These are phyloP conservation scores for Platycercus adscitus DNA, from an alignment of 2,113 vertebrate species.

Conservation along the genomic window DNA sequence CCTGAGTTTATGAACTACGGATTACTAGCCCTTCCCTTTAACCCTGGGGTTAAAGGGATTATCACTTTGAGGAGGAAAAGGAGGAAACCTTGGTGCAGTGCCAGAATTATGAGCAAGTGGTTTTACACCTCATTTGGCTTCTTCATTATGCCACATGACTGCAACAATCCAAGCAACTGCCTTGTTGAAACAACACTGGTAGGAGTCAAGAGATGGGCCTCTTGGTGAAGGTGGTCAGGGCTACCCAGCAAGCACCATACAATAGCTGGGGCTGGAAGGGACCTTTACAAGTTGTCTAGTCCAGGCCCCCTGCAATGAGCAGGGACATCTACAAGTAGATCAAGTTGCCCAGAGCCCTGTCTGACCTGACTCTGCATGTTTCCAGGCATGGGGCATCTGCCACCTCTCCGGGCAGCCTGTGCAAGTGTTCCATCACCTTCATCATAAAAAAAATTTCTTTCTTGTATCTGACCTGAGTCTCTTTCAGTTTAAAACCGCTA, in stretches of 20 bases:
- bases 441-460: neutral
- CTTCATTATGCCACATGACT: neutral
- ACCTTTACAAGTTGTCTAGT: neutral
- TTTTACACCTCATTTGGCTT: neutral
- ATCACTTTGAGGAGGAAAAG: neutral
- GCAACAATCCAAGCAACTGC: neutral
- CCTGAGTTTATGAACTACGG: neutral
- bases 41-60: neutral
- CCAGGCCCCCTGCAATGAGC: accelerated
- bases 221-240: neutral
- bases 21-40: neutral
- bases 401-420: neutral
- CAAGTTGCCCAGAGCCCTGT: neutral
- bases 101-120: neutral
- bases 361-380: neutral
- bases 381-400: neutral
- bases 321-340: neutral
- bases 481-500: neutral
- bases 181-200: neutral
- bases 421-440: neutral
- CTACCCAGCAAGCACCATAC: neutral
- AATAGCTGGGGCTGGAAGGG: accelerated
- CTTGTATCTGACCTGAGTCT: neutral
- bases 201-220: neutral
- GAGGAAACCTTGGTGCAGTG: neutral